Evolutionary conservation across 2,797 vertebrate genomes (phyloP), one percentile per base, ranked within the genome.

Genomic region (Hirundo rustica): DNA sequence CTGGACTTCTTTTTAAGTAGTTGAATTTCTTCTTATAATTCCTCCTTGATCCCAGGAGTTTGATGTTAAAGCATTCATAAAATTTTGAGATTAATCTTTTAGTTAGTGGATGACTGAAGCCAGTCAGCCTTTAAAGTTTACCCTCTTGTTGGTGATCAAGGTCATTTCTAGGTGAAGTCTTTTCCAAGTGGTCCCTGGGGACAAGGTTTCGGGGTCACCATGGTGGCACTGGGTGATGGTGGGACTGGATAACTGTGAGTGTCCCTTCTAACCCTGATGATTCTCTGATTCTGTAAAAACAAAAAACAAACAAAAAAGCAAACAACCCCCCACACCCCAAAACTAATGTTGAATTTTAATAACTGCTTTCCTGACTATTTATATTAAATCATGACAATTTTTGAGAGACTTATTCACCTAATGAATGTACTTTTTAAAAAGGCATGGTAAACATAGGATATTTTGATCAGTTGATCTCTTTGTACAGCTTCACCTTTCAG

Each of bases 291-390:
- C 44, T 51, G 16, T 44, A 38, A 15, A 50, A 78, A 62, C 27
- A 32, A 30, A 21, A 8, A 14, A 5, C 4, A 26, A 53, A 58
- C 3, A 19, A 32, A 47, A 61, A 42, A 10, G 1, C 8, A 61
- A 74, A 53, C 5, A 57, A 6, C 1, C 1, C 3, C 12, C 5
- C 19, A 1, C 1, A 1, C 3, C 19, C 5, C 13, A 3, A 16
- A 90, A 57, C 2, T 18, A 55, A 29, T 51, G 11, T 11, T 75
- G 34, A 29, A 3, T 65, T 81, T 85, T 72, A 70, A 29, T 83
- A 83, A 21, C 17, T 51, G 26, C 18, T 74, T 88, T 54, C 7
- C 25, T 67, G 38, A 68, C 32, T 76, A 47, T 86, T 78, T 68
- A 16, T 84, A 30, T 60, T 55, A 81, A 86, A 22, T 13, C 2